These are phyloP conservation scores for Nannoperca australis DNA, from an alignment of 2,797 vertebrate genomes.

Conservation along the genomic window DNA sequence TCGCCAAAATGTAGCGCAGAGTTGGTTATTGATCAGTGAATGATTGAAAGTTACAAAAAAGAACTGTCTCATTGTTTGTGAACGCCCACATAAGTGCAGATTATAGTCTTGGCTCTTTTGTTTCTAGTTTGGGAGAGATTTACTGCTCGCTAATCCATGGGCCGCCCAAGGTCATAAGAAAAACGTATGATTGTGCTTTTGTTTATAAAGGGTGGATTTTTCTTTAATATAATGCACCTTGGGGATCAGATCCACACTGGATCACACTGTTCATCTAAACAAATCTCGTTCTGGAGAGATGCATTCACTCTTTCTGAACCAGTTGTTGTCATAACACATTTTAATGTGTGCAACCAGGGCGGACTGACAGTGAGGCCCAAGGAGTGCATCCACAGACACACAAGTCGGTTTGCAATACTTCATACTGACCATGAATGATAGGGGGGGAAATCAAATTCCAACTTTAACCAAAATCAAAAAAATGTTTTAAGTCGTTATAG, in stretches of 20 bases:
- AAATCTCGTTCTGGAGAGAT: slow-evolving; percentile 1
- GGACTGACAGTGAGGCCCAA: slow-evolving; percentile 7
- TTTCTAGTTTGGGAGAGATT: slow-evolving; percentile 62
- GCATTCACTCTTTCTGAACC: slow-evolving; percentile 13
- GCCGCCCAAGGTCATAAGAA: slow-evolving; percentile 58
- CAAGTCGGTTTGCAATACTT: neutral
- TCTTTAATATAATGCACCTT: neutral
- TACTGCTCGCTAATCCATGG: slow-evolving; percentile 65
- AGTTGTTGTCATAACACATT: slow-evolving; percentile 45
- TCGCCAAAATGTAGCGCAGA: slow-evolving; percentile 10
- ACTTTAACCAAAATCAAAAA: slow-evolving; percentile 16
- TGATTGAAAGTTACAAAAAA: slow-evolving; percentile 37
- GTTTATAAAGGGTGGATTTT: slow-evolving; percentile 30
- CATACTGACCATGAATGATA: neutral
- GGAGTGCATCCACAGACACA: slow-evolving; percentile 9
- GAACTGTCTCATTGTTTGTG: slow-evolving; percentile 39
- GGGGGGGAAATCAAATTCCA: neutral
- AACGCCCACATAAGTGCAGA: slow-evolving; percentile 50
- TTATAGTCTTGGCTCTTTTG: slow-evolving; percentile 63
- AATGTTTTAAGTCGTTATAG: neutral
- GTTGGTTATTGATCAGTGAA: slow-evolving; percentile 31
- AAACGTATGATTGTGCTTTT: slow-evolving; percentile 30
- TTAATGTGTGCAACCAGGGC: slow-evolving; percentile 26
- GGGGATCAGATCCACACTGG: slow-evolving; percentile 13
- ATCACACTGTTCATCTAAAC: neutral